Evolutionary conservation across 2,113 vertebrate species (phyloP).

Genomic region (Oreotrochilus melanogaster): DNA sequence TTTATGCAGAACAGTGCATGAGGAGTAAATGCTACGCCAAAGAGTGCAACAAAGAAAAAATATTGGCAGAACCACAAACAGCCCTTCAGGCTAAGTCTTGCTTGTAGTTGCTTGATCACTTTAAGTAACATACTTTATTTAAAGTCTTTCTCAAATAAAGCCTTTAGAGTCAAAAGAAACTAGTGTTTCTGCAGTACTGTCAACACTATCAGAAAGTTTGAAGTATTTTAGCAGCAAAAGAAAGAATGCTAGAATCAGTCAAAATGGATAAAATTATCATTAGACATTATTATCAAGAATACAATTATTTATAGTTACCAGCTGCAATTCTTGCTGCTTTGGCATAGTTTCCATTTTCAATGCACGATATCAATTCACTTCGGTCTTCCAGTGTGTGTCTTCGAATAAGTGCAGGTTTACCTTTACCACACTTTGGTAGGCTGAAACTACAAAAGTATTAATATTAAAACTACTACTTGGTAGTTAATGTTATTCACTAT

Average conservation of each 20-base stretch:
- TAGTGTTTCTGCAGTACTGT: not conserved
- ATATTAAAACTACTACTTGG: not conserved
- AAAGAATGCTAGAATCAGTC: not conserved
- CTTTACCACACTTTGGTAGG: constrained; percentile 92
- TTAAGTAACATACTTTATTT: not conserved
- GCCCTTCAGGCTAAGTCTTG: not conserved
- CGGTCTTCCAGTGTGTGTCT: constrained; percentile 94
- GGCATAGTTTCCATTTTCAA: constrained; percentile 95
- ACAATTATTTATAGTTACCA: constrained; percentile 77
- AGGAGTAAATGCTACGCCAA: not conserved
- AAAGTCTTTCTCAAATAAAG: not conserved
- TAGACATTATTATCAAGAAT: not conserved
- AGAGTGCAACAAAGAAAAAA: not conserved
- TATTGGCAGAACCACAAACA: not conserved
- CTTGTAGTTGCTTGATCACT: not conserved
- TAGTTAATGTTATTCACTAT: not conserved
- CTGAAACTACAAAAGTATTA: constrained; percentile 73
- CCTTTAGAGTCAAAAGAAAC: not conserved
- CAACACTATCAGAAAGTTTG: not conserved
- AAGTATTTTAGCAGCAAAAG: not conserved
- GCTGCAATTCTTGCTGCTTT: constrained; percentile 95
- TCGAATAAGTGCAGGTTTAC: constrained; percentile 93
- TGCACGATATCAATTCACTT: constrained; percentile 93
- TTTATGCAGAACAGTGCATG: not conserved
- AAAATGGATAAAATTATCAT: not conserved